Percentiles rank a stretch among this genome's conserved stretches.
Conservation (phyloP, 1,140 invertebrate genomes). For the Phymastichus coffea region DNA sequence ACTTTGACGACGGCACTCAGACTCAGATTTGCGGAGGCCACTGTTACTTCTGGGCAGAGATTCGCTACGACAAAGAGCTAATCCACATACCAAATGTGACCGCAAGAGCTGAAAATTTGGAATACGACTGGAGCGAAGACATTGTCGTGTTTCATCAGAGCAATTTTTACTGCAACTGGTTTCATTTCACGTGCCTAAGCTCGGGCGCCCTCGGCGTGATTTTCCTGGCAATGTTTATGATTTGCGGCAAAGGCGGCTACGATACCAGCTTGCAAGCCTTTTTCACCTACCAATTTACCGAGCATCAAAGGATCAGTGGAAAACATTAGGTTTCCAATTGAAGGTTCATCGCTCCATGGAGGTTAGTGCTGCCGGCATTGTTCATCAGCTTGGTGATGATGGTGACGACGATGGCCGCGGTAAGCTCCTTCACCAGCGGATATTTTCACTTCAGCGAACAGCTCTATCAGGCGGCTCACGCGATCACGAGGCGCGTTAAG, state of each 20-base stretch:
- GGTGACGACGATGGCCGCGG: slow-evolving; percentile 7
- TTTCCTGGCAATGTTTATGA: slow-evolving; percentile 35
- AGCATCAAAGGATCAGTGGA: no score
- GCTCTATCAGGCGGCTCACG: slow-evolving; percentile 14
- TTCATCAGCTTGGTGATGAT: slow-evolving; percentile 35
- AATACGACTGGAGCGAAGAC: neutral
- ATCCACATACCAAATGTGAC: no score
- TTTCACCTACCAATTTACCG: no score
- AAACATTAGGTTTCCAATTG: neutral
- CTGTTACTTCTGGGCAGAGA: slow-evolving; percentile 39
- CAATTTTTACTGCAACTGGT: slow-evolving; percentile 31
- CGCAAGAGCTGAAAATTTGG: no score
- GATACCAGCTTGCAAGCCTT: slow-evolving; percentile 32
- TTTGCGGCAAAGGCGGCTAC: slow-evolving; percentile 40
- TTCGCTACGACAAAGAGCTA: neutral
- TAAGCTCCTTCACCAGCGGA: slow-evolving; percentile 20
- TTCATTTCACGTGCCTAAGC: slow-evolving; percentile 29
- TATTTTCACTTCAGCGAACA: slow-evolving; percentile 28
- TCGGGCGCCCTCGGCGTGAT: slow-evolving; percentile 38
- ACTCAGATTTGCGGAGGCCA: slow-evolving; percentile 28
- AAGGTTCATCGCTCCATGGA: slow-evolving; percentile 38
- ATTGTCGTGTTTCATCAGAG: neutral
- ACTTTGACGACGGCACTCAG: neutral
- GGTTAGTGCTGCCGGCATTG: slow-evolving; percentile 35
- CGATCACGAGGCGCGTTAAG: slow-evolving; percentile 3